These are phyloP conservation scores for Micropoecilia bifurca DNA, from an alignment of 2,797 vertebrate genomes.

Conservation along the genomic window DNA sequence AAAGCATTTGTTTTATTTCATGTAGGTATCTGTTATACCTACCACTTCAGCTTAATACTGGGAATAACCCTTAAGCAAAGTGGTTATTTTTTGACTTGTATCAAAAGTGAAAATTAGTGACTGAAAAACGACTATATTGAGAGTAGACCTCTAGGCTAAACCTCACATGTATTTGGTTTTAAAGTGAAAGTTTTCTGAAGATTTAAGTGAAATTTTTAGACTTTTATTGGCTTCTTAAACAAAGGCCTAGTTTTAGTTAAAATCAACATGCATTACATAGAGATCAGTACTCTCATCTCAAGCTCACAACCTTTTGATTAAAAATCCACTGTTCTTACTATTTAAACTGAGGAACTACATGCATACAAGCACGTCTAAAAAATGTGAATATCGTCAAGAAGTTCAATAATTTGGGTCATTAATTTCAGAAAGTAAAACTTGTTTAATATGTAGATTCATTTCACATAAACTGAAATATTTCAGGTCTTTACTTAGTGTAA, in stretches of 20 bases:
- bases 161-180: not conserved
- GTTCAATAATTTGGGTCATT: not conserved
- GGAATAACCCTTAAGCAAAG: not conserved
- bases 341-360: not conserved
- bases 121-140: not conserved
- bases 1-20: constrained; percentile 37
- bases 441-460: not conserved
- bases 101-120: not conserved
- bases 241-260: not conserved
- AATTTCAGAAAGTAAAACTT: not conserved
- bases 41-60: not conserved
- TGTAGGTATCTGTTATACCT: not conserved
- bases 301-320: not conserved
- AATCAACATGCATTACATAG: not conserved
- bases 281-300: not conserved
- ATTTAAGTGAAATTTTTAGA: not conserved
- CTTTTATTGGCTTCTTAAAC: not conserved
- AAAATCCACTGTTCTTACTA: not conserved
- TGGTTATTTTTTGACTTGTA: not conserved
- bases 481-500: not conserved
- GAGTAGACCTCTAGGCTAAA: not conserved
- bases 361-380: not conserved
- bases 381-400: not conserved
- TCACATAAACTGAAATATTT: not conserved
- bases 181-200: not conserved